Conservation (phyloP, 2,888 invertebrate species). For the Caenorhabditis plicata region DNA sequence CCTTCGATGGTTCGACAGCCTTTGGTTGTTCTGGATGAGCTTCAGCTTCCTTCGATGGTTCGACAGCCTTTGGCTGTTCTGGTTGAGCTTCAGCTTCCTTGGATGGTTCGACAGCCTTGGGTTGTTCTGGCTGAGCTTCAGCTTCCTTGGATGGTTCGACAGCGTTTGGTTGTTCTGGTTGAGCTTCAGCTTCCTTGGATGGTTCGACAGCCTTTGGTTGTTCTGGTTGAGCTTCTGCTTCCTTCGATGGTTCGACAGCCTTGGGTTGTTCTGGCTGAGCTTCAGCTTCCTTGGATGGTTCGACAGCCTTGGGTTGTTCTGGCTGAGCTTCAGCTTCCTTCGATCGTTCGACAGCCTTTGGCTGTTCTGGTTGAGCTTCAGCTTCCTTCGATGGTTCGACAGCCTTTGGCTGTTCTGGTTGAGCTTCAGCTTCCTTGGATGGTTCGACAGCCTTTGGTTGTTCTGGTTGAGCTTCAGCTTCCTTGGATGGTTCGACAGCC, state of each 20-base stretch:
- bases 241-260: neutral
- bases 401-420: neutral
- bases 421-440: neutral
- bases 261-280: neutral
- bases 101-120: neutral
- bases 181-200: neutral
- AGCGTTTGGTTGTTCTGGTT: neutral
- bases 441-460: neutral
- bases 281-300: neutral
- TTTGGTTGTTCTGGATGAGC: neutral
- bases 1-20: neutral
- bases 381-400: neutral
- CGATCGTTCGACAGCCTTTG: neutral
- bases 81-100: slow-evolving; percentile 16
- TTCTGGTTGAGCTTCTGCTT: slow-evolving; percentile 14
- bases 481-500: neutral
- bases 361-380: slow-evolving; percentile 16
- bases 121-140: neutral
- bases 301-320: neutral
- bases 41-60: neutral
- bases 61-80: neutral
- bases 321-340: neutral
- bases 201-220: neutral
- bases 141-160: neutral
- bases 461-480: neutral